Conservation (phyloP, 2,113 vertebrate species). For the Lipotes vexillifer region DNA sequence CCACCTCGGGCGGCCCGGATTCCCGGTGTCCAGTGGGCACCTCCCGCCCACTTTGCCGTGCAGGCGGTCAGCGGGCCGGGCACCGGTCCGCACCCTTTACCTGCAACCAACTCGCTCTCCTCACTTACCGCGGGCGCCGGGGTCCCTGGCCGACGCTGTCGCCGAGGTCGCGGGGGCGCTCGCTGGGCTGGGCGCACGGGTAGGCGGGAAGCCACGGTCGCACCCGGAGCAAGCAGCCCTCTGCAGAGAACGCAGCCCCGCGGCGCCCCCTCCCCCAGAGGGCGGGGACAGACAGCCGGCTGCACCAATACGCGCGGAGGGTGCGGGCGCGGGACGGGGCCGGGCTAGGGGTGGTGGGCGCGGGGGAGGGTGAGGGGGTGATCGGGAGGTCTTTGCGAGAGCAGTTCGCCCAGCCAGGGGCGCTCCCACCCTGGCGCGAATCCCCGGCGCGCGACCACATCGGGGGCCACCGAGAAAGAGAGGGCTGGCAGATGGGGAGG, state of each 20-base stretch:
- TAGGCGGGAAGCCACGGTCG: not conserved
- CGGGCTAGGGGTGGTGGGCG: not conserved
- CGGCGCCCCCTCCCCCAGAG: conserved; percentile 60
- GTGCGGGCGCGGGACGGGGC: not conserved
- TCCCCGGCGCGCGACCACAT: not conserved
- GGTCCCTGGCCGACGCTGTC: not conserved
- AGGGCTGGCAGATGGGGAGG: not conserved
- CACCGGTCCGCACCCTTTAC: not conserved
- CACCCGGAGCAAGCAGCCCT: not conserved
- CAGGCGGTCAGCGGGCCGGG: not conserved
- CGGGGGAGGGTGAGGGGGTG: not conserved
- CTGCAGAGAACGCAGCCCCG: conserved; percentile 35
- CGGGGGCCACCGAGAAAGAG: not conserved
- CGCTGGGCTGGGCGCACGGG: not conserved
- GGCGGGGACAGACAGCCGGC: not conserved
- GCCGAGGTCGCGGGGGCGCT: not conserved
- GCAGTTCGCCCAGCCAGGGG: accelerated
- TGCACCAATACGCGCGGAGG: conserved; percentile 38
- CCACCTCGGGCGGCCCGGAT: not conserved
- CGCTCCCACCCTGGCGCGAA: accelerated
- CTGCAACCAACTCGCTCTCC: not conserved
- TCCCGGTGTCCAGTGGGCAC: not conserved
- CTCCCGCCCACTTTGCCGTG: not conserved
- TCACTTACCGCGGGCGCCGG: conserved; percentile 36
- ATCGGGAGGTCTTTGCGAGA: not conserved